phyloP scores from a whole-genome alignment of 2,888 invertebrate genomes.

The Drosophila anceps region DNA sequence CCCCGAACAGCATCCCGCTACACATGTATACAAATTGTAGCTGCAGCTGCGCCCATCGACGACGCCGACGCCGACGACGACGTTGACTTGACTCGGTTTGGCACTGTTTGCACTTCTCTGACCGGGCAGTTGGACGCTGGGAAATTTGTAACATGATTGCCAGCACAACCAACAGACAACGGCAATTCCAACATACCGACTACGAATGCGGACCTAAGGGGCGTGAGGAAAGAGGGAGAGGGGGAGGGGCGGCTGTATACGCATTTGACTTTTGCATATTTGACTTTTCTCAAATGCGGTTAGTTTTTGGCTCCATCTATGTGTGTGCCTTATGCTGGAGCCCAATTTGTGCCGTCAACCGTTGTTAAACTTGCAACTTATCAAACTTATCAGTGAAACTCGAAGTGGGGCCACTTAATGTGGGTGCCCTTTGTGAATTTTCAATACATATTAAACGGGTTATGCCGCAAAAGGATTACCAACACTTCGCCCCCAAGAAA shows the following conservation, averaged over 20 bases:
- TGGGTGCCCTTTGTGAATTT: slow-evolving; percentile 73
- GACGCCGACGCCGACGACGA: neutral
- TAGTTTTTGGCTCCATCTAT: slow-evolving; percentile 22
- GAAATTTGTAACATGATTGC: slow-evolving; percentile 79
- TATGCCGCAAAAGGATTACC: slow-evolving; percentile 81
- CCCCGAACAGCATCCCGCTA: slow-evolving; percentile 53
- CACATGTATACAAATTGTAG: slow-evolving; percentile 78
- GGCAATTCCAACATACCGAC: slow-evolving; percentile 28
- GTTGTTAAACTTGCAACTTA: slow-evolving; percentile 79
- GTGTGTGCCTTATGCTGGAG: slow-evolving; percentile 29
- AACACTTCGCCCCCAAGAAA: slow-evolving; percentile 70
- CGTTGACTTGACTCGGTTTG: slow-evolving; percentile 34
- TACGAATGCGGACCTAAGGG: neutral
- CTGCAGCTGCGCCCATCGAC: slow-evolving; percentile 62
- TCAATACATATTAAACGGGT: slow-evolving; percentile 80
- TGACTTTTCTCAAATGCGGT: slow-evolving; percentile 71
- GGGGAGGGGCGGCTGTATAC: slow-evolving; percentile 13
- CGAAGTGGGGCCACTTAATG: slow-evolving; percentile 70
- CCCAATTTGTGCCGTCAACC: slow-evolving; percentile 79
- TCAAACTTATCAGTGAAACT: slow-evolving; percentile 70
- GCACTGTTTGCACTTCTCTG: slow-evolving; percentile 46
- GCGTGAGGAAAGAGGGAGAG: neutral
- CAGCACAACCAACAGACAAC: slow-evolving; percentile 62
- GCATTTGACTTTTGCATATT: slow-evolving; percentile 82
- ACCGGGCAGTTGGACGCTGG: slow-evolving; percentile 31